Conservation (phyloP, 1,140 invertebrate genomes). For the Ptiloglossa arizonensis region DNA sequence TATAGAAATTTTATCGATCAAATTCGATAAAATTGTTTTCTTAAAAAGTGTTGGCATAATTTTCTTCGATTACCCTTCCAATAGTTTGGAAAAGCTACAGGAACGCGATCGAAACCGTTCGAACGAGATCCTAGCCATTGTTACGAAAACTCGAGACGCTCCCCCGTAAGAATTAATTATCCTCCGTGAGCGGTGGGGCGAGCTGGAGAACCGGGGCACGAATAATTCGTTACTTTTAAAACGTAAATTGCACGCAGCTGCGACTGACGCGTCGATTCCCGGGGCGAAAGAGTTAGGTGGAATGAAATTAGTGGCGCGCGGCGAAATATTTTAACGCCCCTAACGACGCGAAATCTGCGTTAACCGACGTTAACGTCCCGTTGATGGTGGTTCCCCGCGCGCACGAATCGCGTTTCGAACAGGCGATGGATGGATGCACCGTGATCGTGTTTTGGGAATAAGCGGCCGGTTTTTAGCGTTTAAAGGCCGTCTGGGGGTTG, state of each 20-base stretch:
- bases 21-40: too few species aligned
- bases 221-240: slow-evolving; percentile 39
- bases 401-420: slow-evolving; percentile 11
- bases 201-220: background rate
- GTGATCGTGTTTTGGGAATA: background rate
- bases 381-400: too few species aligned
- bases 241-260: slow-evolving; percentile 34
- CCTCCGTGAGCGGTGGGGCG: background rate
- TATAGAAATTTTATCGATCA: too few species aligned
- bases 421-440: background rate
- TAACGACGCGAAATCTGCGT: background rate
- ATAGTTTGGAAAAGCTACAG: too few species aligned
- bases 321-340: background rate
- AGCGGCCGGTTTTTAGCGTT: slow-evolving; percentile 21
- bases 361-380: background rate
- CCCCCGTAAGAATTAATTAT: slow-evolving; percentile 22
- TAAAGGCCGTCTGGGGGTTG: slow-evolving; percentile 14
- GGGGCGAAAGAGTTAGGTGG: slow-evolving; percentile 19
- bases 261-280: slow-evolving; percentile 24
- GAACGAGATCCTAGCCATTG: too few species aligned
- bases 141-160: slow-evolving; percentile 6
- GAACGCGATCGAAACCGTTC: background rate
- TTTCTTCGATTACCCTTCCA: too few species aligned
- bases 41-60: too few species aligned
- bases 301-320: slow-evolving; percentile 20